phyloP scores from a whole-genome alignment of 2,888 invertebrate genomes.

The Polia nebulosa region DNA sequence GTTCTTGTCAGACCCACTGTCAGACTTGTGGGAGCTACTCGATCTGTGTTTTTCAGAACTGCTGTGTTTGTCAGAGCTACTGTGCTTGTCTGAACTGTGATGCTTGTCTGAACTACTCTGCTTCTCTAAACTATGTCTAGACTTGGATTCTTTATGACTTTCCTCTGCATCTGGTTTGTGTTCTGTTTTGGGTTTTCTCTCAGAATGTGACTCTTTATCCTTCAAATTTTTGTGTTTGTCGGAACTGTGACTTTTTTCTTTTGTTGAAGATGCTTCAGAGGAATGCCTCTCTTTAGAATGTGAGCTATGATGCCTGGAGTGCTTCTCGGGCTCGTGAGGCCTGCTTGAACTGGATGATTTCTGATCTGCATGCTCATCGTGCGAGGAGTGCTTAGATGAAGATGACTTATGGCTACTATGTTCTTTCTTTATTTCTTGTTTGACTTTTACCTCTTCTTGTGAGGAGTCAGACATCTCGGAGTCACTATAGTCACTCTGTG shows the following conservation, averaged over 20 bases:
- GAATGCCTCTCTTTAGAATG: conserved; percentile 73
- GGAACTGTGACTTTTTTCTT: conserved; percentile 77
- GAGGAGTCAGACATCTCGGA: conserved; percentile 80
- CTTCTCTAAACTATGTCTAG: conserved; percentile 66
- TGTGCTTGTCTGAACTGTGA: conserved; percentile 72
- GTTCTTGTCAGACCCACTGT: conserved; percentile 74
- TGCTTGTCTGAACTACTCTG: conserved; percentile 71
- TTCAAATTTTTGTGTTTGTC: conserved; percentile 76
- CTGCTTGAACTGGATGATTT: conserved; percentile 75
- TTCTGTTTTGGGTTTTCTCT: conserved; percentile 77
- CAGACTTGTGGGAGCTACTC: conserved; percentile 70
- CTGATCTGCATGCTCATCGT: conserved; percentile 70
- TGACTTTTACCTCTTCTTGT: conserved; percentile 76
- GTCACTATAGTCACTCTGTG: conserved; percentile 68
- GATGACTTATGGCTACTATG: conserved; percentile 73
- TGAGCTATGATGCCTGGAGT: conserved; percentile 71
- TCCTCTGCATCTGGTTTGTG: conserved; percentile 74
- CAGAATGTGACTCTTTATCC: conserved; percentile 74
- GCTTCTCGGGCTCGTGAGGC: conserved; percentile 69
- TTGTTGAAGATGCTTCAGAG: conserved; percentile 73
- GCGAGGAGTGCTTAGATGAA: conserved; percentile 72
- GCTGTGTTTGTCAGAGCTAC: conserved; percentile 66
- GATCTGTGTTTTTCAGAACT: conserved; percentile 73
- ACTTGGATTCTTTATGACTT: conserved; percentile 72
- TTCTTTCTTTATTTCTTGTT: conserved; percentile 78